Evolutionary conservation across 2,113 vertebrate species (phyloP).

Genomic region (Prunella himalayana): DNA sequence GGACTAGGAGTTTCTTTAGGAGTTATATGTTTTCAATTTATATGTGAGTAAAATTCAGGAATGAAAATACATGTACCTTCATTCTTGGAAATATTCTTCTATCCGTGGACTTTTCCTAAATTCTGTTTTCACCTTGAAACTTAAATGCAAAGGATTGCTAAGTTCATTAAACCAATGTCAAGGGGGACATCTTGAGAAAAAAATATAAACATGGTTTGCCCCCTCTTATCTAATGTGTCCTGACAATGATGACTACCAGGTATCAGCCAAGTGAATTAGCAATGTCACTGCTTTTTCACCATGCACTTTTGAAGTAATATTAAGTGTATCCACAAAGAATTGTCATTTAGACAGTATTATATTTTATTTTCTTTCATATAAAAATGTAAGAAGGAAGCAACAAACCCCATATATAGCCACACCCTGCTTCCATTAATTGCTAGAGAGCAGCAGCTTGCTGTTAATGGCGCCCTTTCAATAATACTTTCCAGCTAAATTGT

Average conservation of each 20-base stretch:
- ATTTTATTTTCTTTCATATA: conserved; percentile 65
- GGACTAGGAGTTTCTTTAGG: not conserved
- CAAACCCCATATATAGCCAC: conserved; percentile 77
- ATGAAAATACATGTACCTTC: not conserved
- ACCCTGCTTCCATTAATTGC: conserved; percentile 91
- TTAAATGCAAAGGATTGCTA: conserved; percentile 75
- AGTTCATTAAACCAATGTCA: conserved; percentile 78
- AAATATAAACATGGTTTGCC: conserved; percentile 72
- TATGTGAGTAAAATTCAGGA: not conserved
- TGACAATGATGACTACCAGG: not conserved
- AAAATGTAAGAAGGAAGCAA: conserved; percentile 67
- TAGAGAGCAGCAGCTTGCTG: conserved; percentile 81
- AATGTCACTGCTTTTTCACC: not conserved
- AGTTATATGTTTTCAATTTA: not conserved
- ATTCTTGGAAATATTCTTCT: not conserved
- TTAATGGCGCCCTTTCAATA: conserved; percentile 93
- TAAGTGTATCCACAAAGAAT: not conserved
- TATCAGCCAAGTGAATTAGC: not conserved
- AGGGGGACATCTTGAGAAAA: conserved; percentile 71
- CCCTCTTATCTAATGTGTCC: conserved; percentile 68
- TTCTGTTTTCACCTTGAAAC: conserved; percentile 52
- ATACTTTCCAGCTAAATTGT: conserved; percentile 95
- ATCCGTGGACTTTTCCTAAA: not conserved
- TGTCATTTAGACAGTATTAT: conserved; percentile 6
- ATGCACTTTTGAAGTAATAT: not conserved